phyloP scores from a whole-genome alignment of 2,797 vertebrate genomes.

The Acestrorhynchus altus region DNA sequence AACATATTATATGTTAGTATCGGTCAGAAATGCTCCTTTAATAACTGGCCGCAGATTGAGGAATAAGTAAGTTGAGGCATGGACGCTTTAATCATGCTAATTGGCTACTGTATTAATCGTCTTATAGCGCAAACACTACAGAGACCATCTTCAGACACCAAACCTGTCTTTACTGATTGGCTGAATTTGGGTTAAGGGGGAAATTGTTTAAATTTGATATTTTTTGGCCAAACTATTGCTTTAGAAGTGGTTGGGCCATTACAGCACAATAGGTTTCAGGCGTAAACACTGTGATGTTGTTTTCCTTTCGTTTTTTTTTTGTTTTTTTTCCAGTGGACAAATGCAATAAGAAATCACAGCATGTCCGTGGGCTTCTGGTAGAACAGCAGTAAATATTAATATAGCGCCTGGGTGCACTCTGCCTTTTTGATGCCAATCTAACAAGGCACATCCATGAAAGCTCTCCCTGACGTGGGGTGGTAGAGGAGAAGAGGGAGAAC shows the following conservation, averaged over 20 bases:
- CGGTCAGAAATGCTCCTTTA: too few species aligned
- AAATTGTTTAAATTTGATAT: background rate
- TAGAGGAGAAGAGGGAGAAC: conserved; percentile 6
- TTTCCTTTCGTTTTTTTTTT: background rate
- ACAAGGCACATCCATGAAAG: conserved; percentile 65
- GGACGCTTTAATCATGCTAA: too few species aligned
- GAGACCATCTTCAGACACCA: background rate
- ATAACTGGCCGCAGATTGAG: too few species aligned
- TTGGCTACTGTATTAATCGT: background rate
- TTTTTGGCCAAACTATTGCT: background rate
- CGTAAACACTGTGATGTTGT: conserved; percentile 47
- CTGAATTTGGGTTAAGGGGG: background rate
- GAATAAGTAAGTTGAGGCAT: too few species aligned
- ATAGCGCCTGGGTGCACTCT: conserved; percentile 17
- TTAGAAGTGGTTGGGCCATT: conserved; percentile 20
- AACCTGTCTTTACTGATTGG: background rate
- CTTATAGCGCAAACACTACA: background rate
- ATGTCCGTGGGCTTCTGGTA: conserved; percentile 44
- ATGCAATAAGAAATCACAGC: conserved; percentile 53
- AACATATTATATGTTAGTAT: too few species aligned
- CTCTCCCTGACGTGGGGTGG: conserved; percentile 59
- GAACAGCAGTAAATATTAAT: conserved; percentile 55
- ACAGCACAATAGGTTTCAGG: conserved; percentile 31
- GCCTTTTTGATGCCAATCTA: conserved; percentile 65
- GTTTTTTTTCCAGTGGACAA: conserved; percentile 18